These are phyloP conservation scores for Drusus annulatus DNA, from an alignment of 1,140 invertebrate genomes.

Conservation along the genomic window DNA sequence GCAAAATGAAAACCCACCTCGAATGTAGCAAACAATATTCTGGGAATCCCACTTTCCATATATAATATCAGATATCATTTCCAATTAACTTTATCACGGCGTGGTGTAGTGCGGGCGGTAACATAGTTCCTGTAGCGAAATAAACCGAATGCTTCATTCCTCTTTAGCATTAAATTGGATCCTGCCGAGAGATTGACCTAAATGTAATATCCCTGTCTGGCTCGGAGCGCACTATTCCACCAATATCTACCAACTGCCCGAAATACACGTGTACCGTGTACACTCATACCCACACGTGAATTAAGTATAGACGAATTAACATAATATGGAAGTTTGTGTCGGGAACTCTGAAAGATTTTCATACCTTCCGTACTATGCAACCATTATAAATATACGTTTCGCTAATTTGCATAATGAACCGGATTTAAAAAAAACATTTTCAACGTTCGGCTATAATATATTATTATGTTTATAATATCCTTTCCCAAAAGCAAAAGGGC, in stretches of 20 bases:
- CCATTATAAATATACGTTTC: conserved; percentile 4
- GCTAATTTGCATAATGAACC: conserved; percentile 6
- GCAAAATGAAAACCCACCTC: background rate
- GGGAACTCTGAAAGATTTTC: background rate
- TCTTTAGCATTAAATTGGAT: conserved; percentile 33
- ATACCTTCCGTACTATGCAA: background rate
- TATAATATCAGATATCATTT: conserved; percentile 27
- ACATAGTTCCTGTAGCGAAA: conserved; percentile 1
- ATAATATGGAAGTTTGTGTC: conserved; percentile 7
- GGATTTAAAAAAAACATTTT: background rate
- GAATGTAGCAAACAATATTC: background rate
- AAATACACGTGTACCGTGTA: background rate
- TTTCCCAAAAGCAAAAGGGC: no score
- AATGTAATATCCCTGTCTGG: conserved; percentile 7
- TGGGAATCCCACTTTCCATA: background rate
- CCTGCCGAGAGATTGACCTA: conserved; percentile 1
- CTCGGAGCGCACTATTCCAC: no score
- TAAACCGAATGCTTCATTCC: conserved; percentile 27
- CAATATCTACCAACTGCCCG: background rate
- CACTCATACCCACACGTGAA: no score
- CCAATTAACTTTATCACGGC: conserved; percentile 30
- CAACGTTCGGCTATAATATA: no score
- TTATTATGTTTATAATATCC: no score
- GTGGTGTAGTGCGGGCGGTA: background rate
- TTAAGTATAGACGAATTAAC: background rate